Conservation (phyloP, 2,113 vertebrate species). For the Trogon melanurus region DNA sequence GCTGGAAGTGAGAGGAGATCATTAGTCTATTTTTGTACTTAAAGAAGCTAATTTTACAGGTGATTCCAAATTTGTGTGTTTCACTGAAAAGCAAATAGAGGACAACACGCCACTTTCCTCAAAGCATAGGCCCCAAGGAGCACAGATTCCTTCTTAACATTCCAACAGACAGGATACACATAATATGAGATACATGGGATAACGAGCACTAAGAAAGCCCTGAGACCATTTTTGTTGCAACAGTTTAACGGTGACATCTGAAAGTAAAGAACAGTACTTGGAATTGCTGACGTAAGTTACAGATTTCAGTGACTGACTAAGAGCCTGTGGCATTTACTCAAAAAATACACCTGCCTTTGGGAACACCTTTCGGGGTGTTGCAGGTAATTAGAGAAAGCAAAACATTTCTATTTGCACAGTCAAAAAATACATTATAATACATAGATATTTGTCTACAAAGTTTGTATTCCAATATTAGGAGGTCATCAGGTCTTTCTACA, state of each 20-base stretch:
- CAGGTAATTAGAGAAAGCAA: neutral
- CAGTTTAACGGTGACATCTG: neutral
- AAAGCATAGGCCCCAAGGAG: neutral
- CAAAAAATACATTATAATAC: neutral
- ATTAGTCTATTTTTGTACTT: neutral
- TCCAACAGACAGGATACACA: neutral
- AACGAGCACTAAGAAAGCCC: neutral
- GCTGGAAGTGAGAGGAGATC: neutral
- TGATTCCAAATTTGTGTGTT: neutral
- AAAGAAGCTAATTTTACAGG: neutral
- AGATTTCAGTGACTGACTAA: neutral
- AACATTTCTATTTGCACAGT: neutral
- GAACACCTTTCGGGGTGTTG: rapidly evolving
- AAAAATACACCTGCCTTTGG: neutral
- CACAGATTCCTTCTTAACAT: neutral
- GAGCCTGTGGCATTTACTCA: neutral
- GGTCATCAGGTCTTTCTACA: neutral
- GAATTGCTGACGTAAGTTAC: neutral
- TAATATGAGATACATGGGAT: neutral
- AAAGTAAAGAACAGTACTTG: neutral
- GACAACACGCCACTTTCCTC: neutral
- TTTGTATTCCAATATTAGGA: neutral
- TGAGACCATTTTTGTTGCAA: neutral
- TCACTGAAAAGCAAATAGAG: neutral
- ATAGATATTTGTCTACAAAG: neutral